Conservation (phyloP, 2,888 invertebrate species). For the Drosophila basisetae region DNA sequence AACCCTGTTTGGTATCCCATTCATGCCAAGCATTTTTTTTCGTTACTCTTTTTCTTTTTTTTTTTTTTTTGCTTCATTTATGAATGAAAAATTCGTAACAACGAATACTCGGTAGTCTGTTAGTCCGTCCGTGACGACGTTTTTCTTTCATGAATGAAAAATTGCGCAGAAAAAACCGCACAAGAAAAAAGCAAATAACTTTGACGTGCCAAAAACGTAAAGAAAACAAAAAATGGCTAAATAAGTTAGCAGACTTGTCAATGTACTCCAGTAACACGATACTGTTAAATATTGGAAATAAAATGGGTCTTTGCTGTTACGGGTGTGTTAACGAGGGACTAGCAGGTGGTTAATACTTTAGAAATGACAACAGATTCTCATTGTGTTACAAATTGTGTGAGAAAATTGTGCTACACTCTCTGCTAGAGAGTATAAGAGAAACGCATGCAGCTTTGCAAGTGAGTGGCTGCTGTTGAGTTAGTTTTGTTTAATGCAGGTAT, state of each 20-base stretch:
- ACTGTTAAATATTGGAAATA: neutral
- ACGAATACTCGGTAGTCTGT: constrained; percentile 41
- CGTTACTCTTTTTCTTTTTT: constrained; percentile 27
- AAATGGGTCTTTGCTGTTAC: neutral
- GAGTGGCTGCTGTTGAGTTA: constrained; percentile 34
- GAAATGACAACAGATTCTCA: neutral
- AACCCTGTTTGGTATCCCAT: constrained; percentile 39
- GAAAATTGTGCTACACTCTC: neutral
- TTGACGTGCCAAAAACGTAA: constrained; percentile 15
- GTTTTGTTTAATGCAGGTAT: constrained; percentile 53
- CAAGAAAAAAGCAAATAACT: constrained; percentile 25
- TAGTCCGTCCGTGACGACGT: constrained; percentile 53
- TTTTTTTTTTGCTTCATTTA: constrained; percentile 40
- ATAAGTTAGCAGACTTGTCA: constrained; percentile 2
- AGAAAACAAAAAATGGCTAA: neutral
- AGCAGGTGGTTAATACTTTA: neutral
- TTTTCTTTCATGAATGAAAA: constrained; percentile 75
- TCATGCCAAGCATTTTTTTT: constrained; percentile 49
- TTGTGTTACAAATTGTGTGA: neutral
- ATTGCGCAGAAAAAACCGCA: constrained; percentile 54
- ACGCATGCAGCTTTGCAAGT: constrained; percentile 22
- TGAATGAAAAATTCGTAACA: constrained; percentile 64
- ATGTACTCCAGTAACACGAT: constrained; percentile 27
- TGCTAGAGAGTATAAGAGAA: constrained; percentile 21
- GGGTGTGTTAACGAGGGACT: neutral